Evolutionary conservation across 2,888 invertebrate genomes (phyloP).

Genomic region (Drosophila stalkeri): DNA sequence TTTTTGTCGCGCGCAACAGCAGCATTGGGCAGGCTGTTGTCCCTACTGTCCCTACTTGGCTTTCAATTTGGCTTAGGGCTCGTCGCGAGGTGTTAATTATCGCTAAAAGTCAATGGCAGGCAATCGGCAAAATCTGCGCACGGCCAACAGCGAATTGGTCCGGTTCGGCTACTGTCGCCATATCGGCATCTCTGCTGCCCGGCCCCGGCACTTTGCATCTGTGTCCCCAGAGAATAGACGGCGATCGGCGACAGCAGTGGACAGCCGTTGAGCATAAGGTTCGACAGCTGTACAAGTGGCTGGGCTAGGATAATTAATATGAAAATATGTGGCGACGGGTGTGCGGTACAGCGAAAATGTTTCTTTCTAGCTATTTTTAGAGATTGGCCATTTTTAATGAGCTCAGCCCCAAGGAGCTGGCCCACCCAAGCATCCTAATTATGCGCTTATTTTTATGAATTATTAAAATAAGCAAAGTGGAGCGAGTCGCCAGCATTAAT

Average conservation of each 20-base stretch:
- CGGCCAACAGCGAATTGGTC: constrained; percentile 60
- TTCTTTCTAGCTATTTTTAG: constrained; percentile 72
- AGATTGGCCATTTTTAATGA: constrained; percentile 70
- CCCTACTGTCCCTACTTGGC: constrained; percentile 22
- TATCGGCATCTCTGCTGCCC: constrained; percentile 41
- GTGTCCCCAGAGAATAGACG: constrained; percentile 41
- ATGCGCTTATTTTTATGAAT: constrained; percentile 77
- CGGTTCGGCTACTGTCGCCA: constrained; percentile 46
- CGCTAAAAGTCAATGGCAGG: constrained; percentile 78
- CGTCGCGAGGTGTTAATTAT: constrained; percentile 78
- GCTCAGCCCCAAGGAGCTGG: constrained; percentile 38
- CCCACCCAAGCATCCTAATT: constrained; percentile 70
- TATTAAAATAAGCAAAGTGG: constrained; percentile 73
- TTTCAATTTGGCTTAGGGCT: constrained; percentile 72
- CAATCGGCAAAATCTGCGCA: constrained; percentile 76
- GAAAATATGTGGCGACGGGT: constrained; percentile 72
- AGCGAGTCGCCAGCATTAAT: constrained; percentile 67
- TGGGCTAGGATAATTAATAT: constrained; percentile 75
- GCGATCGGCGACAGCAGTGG: constrained; percentile 1
- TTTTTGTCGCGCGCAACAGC: constrained; percentile 43
- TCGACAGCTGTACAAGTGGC: constrained; percentile 67
- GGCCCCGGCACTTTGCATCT: constrained; percentile 48
- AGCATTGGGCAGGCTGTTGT: constrained; percentile 27
- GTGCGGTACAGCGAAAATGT: constrained; percentile 62
- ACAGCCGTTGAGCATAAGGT: constrained; percentile 14